A percentile compares a stretch with the other conserved stretches of the same genome.
phyloP scores from a whole-genome alignment of 2,888 invertebrate genomes.

The Abrostola triplasia region DNA sequence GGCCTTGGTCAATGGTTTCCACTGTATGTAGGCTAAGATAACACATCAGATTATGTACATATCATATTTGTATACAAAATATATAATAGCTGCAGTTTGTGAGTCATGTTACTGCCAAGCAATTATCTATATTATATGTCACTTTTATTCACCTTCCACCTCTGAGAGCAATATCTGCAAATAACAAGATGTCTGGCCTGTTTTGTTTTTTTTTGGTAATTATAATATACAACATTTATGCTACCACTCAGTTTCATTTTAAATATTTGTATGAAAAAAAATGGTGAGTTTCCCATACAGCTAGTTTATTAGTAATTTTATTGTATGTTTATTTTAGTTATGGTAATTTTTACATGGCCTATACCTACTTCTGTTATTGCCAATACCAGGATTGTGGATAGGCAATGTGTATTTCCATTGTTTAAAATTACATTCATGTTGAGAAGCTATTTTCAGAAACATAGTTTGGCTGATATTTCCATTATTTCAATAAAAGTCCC shows the following conservation, averaged over 20 bases:
- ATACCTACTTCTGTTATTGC: no score
- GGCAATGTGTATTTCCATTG: no score
- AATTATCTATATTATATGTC: conserved; percentile 28
- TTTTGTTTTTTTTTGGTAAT: background rate
- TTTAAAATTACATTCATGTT: no score
- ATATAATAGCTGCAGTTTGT: conserved; percentile 19
- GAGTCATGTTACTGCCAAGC: conserved; percentile 29
- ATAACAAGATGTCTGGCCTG: background rate
- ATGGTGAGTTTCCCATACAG: no score
- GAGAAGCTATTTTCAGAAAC: no score
- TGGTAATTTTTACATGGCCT: no score
- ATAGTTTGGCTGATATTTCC: no score
- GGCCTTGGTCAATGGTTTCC: conserved; percentile 53
- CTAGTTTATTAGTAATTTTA: no score
- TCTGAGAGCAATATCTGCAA: conserved; percentile 14
- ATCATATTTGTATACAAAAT: conserved; percentile 43
- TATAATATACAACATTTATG: conserved; percentile 1
- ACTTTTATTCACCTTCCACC: conserved; percentile 33
- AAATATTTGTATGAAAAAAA: background rate
- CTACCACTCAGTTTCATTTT: background rate
- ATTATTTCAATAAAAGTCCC: no score
- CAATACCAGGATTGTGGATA: no score
- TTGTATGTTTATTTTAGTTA: no score
- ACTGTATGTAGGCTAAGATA: conserved; percentile 49
- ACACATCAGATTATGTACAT: conserved; percentile 27